These are phyloP conservation scores for Coregonus clupeaformis DNA, from an alignment of 2,113 vertebrate species.

Conservation along the genomic window DNA sequence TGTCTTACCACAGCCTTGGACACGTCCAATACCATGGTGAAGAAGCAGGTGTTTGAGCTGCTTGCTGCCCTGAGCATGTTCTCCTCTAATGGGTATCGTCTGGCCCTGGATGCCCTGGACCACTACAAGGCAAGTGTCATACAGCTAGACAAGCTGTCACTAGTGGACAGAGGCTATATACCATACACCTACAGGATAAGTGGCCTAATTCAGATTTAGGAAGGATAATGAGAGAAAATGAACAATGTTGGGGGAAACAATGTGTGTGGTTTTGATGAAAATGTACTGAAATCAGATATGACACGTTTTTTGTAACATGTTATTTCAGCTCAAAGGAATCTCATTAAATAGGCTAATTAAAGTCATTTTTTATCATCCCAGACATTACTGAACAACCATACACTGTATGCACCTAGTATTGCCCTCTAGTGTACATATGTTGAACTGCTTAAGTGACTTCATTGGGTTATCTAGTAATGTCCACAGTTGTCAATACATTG, in stretches of 20 bases:
- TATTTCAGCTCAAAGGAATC: no score
- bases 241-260: no score
- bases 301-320: no score
- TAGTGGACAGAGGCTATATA: neutral
- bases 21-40: conserved; percentile 96
- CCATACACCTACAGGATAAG: neutral
- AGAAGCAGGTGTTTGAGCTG: conserved; percentile 97
- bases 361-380: no score
- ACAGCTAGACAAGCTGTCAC: neutral
- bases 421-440: no score
- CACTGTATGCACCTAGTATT: no score
- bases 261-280: no score
- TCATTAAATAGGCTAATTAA: no score
- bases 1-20: conserved; percentile 82
- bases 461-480: neutral
- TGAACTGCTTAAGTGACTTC: neutral
- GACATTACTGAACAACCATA: no score
- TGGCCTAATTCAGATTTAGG: no score
- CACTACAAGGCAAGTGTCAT: conserved; percentile 88
- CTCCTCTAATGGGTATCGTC: conserved; percentile 83
- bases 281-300: no score
- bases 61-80: conserved; percentile 94
- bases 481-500: neutral
- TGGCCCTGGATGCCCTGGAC: conserved; percentile 91
- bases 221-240: no score